Conservation (phyloP, 2,113 vertebrate genomes). For the Mesocricetus auratus region DNA sequence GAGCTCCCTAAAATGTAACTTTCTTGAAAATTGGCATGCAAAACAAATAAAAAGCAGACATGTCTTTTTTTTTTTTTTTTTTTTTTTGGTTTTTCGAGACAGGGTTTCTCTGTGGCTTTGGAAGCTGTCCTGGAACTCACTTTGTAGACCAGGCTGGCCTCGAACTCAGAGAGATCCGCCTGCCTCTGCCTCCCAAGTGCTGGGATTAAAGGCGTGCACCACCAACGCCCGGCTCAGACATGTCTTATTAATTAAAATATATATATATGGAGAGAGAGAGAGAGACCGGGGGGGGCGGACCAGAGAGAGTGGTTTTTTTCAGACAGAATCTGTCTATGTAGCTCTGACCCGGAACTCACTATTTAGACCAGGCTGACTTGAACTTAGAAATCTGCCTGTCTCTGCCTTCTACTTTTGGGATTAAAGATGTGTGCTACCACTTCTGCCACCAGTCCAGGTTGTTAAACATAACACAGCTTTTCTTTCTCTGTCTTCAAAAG, state of each 20-base stretch:
- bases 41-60: constrained; percentile 35
- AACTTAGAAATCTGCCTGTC: not conserved
- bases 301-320: too few species aligned
- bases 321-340: not conserved
- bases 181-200: too few species aligned
- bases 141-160: too few species aligned
- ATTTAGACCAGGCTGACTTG: not conserved
- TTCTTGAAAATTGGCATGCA: constrained; percentile 18
- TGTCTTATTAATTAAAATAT: too few species aligned
- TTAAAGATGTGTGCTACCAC: not conserved
- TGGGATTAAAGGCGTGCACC: too few species aligned
- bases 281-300: too few species aligned
- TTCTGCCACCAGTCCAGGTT: not conserved
- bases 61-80: not conserved
- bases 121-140: too few species aligned
- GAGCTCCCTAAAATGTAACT: constrained; percentile 38
- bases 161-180: too few species aligned
- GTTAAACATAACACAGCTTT: constrained; percentile 29
- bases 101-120: too few species aligned
- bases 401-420: not conserved
- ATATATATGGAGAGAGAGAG: too few species aligned
- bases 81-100: not conserved
- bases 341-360: not conserved
- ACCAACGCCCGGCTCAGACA: too few species aligned
- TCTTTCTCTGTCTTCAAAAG: not conserved